Conservation (phyloP, 1,140 invertebrate genomes). For the Rhopalosiphum padi region DNA sequence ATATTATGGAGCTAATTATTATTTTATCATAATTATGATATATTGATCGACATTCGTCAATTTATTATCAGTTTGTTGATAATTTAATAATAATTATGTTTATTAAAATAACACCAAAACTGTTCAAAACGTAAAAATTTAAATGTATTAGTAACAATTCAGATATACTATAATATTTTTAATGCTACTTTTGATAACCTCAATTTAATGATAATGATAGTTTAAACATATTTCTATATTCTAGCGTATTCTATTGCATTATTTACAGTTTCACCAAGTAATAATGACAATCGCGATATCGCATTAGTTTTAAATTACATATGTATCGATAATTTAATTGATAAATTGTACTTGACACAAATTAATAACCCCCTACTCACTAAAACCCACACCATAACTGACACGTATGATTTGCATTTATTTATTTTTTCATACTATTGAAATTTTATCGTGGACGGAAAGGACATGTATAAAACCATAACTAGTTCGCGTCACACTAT, state of each 20-base stretch:
- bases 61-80: no score
- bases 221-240: no score
- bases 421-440: neutral
- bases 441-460: neutral
- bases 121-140: neutral
- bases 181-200: no score
- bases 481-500: neutral
- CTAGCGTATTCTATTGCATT: neutral
- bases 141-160: neutral
- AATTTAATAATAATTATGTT: no score
- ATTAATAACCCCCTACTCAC: neutral
- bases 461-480: neutral
- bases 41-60: no score
- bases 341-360: constrained; percentile 50
- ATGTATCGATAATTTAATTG: neutral
- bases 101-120: no score
- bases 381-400: constrained; percentile 19
- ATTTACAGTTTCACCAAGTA: neutral
- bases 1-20: neutral
- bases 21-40: neutral
- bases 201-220: no score
- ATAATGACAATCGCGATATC: neutral
- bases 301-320: neutral
- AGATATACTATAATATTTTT: no score
- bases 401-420: neutral